Conservation (phyloP, 2,113 vertebrate genomes). For the Heteronetta atricapilla region DNA sequence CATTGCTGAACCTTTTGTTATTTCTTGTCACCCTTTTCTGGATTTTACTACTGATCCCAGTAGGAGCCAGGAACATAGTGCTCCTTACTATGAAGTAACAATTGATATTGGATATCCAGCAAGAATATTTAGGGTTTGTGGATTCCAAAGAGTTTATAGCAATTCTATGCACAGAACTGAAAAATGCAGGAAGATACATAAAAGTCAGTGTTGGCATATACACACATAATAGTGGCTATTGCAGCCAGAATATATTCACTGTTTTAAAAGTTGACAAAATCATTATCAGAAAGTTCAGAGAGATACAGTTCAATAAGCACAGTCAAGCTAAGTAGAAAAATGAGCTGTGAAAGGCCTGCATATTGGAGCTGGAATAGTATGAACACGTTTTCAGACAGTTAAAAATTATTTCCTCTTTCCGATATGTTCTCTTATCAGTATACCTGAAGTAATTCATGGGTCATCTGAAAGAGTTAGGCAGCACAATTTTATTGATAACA, state of each 20-base stretch:
- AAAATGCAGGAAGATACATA: neutral
- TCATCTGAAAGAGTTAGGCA: neutral
- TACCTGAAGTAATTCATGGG: neutral
- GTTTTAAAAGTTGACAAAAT: neutral
- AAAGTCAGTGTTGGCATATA: neutral
- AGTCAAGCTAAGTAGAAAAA: neutral
- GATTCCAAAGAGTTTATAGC: neutral
- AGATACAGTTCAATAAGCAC: neutral
- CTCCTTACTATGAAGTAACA: neutral
- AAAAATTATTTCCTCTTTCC: neutral
- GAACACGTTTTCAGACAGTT: neutral
- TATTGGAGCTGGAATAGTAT: neutral
- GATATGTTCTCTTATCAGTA: neutral
- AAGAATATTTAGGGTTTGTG: neutral
- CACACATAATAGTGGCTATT: rapidly evolving
- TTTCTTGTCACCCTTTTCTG: conserved; percentile 30
- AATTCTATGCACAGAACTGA: neutral
- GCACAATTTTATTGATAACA: neutral
- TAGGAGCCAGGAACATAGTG: neutral
- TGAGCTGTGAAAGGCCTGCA: neutral
- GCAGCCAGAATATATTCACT: neutral
- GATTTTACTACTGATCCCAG: neutral
- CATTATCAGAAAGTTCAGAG: neutral
- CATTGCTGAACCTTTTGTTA: neutral
- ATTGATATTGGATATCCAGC: neutral